phyloP scores from a whole-genome alignment of 2,888 invertebrate species.

The Ennomos erosarius region DNA sequence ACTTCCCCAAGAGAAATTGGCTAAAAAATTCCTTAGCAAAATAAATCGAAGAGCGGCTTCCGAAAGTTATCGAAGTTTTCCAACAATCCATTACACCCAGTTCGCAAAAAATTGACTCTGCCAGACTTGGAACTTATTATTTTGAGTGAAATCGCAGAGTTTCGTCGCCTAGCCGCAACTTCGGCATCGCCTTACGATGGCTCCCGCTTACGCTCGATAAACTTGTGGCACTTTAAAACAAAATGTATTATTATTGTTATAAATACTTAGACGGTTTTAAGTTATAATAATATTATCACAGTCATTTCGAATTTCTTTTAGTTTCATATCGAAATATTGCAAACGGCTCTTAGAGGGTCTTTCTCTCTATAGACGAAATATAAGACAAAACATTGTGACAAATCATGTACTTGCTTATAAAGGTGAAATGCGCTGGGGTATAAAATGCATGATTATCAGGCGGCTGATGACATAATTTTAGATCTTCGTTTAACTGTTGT shows the following conservation, averaged over 20 bases:
- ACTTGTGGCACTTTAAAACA: constrained; percentile 47
- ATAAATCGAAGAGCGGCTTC: constrained; percentile 83
- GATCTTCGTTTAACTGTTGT: no score
- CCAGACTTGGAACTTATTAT: constrained; percentile 77
- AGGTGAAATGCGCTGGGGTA: no score
- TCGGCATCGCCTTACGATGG: constrained; percentile 50
- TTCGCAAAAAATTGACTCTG: constrained; percentile 80
- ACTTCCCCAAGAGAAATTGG: constrained; percentile 80
- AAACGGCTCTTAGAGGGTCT: no score
- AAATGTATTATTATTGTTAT: constrained; percentile 34
- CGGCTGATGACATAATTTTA: no score
- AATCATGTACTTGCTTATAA: no score
- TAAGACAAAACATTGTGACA: no score
- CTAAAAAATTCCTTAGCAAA: constrained; percentile 82
- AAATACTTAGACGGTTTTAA: constrained; percentile 24
- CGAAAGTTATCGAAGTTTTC: constrained; percentile 83
- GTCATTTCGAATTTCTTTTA: constrained; percentile 14
- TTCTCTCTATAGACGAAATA: no score
- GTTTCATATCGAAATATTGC: no score
- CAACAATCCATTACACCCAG: constrained; percentile 84
- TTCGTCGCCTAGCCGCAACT: constrained; percentile 69
- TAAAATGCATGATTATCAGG: no score
- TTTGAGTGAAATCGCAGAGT: constrained; percentile 81
- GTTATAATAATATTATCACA: constrained; percentile 23
- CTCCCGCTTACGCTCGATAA: constrained; percentile 57